phyloP scores from a whole-genome alignment of 2,888 invertebrate genomes.

The Archips crataeganus region DNA sequence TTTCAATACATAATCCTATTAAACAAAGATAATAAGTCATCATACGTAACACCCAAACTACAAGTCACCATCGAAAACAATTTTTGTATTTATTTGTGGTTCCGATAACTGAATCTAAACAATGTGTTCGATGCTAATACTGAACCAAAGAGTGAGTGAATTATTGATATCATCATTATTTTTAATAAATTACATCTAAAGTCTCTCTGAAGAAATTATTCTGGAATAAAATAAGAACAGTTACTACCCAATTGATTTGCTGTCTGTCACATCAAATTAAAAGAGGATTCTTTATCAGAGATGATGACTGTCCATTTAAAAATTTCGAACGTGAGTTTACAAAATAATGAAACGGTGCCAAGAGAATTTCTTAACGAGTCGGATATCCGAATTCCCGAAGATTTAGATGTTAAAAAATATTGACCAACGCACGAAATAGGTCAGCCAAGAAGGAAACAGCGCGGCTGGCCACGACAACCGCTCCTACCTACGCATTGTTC shows the following conservation, averaged over 20 bases:
- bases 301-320: conserved; percentile 20
- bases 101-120: conserved; percentile 4
- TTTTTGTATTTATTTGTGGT: not conserved
- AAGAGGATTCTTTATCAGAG: conserved; percentile 16
- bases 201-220: not conserved
- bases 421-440: conserved; percentile 44
- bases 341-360: conserved; percentile 36
- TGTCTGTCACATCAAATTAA: conserved; percentile 22
- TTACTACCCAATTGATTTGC: conserved; percentile 23
- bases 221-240: conserved; percentile 8
- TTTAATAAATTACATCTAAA: not conserved
- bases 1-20: not conserved
- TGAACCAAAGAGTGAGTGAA: not conserved
- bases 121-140: not conserved
- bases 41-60: conserved; percentile 9
- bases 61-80: conserved; percentile 5
- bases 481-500: conserved; percentile 65
- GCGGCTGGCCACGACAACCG: conserved; percentile 23
- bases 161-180: not conserved
- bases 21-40: not conserved
- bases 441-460: conserved; percentile 42
- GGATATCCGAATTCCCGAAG: conserved; percentile 41
- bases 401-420: conserved; percentile 38
- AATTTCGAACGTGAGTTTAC: conserved; percentile 29
- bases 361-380: conserved; percentile 41